A percentile compares a stretch with the other conserved stretches of the same genome.
Conservation (phyloP, 2,888 invertebrate species). For the Drymonia ruficornis region DNA sequence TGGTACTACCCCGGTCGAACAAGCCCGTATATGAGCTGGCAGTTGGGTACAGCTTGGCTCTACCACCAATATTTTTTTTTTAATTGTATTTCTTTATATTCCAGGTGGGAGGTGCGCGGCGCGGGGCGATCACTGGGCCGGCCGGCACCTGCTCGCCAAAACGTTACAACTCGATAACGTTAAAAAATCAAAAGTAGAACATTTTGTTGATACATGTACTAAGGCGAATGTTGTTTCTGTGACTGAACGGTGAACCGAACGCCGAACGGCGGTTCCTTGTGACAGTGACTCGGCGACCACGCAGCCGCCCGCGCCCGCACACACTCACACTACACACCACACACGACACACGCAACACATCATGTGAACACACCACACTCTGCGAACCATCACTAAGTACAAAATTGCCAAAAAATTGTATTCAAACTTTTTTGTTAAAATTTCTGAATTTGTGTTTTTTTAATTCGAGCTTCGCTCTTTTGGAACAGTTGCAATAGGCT, state of each 20-base stretch:
- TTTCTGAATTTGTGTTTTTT: conserved; percentile 48
- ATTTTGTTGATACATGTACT: conserved; percentile 81
- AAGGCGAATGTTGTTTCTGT: conserved; percentile 77
- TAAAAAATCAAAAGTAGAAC: conserved; percentile 69
- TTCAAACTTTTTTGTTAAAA: conserved; percentile 49
- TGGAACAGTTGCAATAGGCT: conserved; percentile 50
- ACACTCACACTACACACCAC: conserved; percentile 24
- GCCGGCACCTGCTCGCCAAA: conserved; percentile 48
- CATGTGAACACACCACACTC: conserved; percentile 47
- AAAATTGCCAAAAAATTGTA: conserved; percentile 81
- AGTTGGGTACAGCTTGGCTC: too few species aligned
- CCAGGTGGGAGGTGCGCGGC: conserved; percentile 61
- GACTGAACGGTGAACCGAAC: conserved; percentile 64
- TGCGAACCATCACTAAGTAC: conserved; percentile 79
- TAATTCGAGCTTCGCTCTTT: conserved; percentile 50
- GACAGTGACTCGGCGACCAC: conserved; percentile 53
- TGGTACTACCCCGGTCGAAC: too few species aligned
- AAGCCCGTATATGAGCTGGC: too few species aligned
- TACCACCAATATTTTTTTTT: too few species aligned
- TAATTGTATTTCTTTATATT: conserved; percentile 14
- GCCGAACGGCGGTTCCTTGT: conserved; percentile 42
- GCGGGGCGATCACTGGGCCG: conserved; percentile 56
- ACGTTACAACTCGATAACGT: conserved; percentile 52
- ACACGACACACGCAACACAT: conserved; percentile 37
- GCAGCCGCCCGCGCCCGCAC: conserved; percentile 58